These are phyloP conservation scores for Lonchura striata DNA, from an alignment of 2,113 vertebrate genomes.

Conservation along the genomic window DNA sequence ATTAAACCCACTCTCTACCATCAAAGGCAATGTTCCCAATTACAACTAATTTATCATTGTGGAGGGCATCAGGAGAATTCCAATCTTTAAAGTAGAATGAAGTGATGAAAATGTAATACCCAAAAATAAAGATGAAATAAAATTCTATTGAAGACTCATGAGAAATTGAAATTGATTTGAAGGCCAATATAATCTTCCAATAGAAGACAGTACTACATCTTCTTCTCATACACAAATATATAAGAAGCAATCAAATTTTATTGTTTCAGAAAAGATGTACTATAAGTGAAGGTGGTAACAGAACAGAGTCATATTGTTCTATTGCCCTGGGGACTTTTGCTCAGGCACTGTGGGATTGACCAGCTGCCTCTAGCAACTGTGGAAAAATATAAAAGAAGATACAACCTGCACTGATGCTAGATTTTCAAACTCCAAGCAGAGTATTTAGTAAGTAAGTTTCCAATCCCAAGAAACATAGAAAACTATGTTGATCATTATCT, in stretches of 20 bases:
- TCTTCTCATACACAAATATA: conserved; percentile 19
- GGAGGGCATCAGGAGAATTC: neutral
- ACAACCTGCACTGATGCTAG: neutral
- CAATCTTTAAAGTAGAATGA: conserved; percentile 24
- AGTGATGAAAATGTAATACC: conserved; percentile 43
- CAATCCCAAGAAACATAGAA: neutral
- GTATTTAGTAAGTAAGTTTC: neutral
- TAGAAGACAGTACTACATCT: conserved; percentile 17
- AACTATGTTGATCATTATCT: neutral
- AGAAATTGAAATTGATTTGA: conserved; percentile 61
- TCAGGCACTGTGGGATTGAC: neutral
- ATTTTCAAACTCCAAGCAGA: neutral
- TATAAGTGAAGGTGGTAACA: neutral
- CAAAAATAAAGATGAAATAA: conserved; percentile 51
- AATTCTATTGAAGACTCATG: conserved; percentile 34
- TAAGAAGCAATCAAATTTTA: conserved; percentile 49
- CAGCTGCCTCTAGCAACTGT: conserved; percentile 1
- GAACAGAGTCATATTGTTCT: conserved; percentile 2
- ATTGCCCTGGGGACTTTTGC: conserved; percentile 8
- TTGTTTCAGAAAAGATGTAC: conserved; percentile 25
- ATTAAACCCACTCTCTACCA: neutral
- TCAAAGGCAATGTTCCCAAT: conserved; percentile 3
- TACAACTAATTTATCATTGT: conserved; percentile 30
- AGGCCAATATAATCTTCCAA: conserved; percentile 24
- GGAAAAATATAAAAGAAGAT: neutral